A percentile compares a stretch with the other conserved stretches of the same genome.
Evolutionary conservation across 2,797 vertebrate genomes (phyloP).

Genomic region (Salarias fasciatus): DNA sequence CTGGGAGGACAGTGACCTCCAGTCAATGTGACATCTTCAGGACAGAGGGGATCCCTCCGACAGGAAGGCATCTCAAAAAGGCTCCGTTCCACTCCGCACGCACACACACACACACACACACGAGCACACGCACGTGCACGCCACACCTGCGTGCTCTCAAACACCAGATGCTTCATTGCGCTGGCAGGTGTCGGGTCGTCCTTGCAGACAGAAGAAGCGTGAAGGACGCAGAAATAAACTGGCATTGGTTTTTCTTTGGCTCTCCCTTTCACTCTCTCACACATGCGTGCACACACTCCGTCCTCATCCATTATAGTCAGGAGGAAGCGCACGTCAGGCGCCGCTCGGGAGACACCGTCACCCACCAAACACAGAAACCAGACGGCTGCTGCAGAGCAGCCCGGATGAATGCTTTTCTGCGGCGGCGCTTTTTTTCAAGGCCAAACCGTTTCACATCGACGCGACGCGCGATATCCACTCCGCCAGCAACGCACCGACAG

Average conservation of each 20-base stretch:
- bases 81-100: constrained; percentile 7
- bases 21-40: constrained; percentile 64
- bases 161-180: constrained; percentile 61
- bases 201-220: constrained; percentile 62
- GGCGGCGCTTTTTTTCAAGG: neutral
- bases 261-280: constrained; percentile 8
- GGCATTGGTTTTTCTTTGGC: constrained; percentile 17
- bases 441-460: too few species aligned
- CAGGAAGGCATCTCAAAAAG: too few species aligned
- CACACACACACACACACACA: constrained; percentile 8
- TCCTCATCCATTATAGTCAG: constrained; percentile 36
- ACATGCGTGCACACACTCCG: constrained; percentile 25
- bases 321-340: constrained; percentile 33
- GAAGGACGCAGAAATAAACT: constrained; percentile 59
- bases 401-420: constrained; percentile 3
- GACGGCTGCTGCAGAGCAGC: constrained; percentile 19
- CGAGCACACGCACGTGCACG: constrained; percentile 11
- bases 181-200: constrained; percentile 65
- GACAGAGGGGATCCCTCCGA: constrained; percentile 53
- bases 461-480: too few species aligned
- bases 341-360: constrained; percentile 24
- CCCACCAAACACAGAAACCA: constrained; percentile 22
- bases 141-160: constrained; percentile 56
- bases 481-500: too few species aligned
- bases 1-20: constrained; percentile 76